These are phyloP conservation scores for Fopius arisanus DNA, from an alignment of 1,140 invertebrate species.

Conservation along the genomic window DNA sequence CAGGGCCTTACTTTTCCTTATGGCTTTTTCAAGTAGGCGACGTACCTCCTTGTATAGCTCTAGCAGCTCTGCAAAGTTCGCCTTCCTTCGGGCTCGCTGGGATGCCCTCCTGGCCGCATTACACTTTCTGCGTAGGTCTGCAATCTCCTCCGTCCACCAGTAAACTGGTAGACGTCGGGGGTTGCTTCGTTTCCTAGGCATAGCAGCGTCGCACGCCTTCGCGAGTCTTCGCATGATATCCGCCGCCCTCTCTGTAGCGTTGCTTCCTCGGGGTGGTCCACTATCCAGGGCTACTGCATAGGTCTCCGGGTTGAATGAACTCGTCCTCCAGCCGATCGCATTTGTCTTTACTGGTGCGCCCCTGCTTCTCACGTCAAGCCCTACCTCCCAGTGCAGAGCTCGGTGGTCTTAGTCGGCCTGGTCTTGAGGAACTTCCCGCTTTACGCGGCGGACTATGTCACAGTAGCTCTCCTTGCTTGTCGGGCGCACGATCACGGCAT, in stretches of 20 bases:
- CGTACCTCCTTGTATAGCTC: neutral
- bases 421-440: neutral
- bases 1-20: slow-evolving; percentile 8
- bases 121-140: neutral
- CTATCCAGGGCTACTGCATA: neutral
- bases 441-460: neutral
- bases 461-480: neutral
- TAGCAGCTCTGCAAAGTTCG: neutral
- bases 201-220: slow-evolving; percentile 4
- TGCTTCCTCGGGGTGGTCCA: neutral
- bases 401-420: neutral
- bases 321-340: neutral
- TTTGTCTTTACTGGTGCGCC: neutral
- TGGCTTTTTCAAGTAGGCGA: slow-evolving; percentile 15
- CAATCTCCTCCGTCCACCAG: slow-evolving; percentile 37
- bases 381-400: neutral
- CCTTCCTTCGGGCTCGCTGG: neutral
- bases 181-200: neutral
- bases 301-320: neutral
- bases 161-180: neutral
- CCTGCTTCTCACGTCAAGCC: neutral
- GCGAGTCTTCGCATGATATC: neutral
- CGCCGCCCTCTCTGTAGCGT: neutral
- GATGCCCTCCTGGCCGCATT: slow-evolving; percentile 3
- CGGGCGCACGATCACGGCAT: neutral